A percentile compares a stretch with the other conserved stretches of the same genome.
These are phyloP conservation scores for Origma solitaria DNA, from an alignment of 2,113 vertebrate genomes.

Conservation along the genomic window DNA sequence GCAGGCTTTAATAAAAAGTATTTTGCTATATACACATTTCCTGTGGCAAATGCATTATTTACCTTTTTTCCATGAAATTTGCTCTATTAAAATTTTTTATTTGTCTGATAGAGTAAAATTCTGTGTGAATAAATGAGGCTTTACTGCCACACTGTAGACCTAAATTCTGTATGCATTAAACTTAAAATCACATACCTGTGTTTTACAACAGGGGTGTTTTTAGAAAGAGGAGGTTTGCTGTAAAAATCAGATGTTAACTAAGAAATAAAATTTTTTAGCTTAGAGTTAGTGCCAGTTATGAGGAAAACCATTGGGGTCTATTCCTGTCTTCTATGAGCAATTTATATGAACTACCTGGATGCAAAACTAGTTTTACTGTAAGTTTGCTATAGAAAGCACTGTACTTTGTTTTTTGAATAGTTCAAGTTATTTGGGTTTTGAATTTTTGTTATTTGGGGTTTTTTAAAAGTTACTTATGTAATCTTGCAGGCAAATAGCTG, in stretches of 20 bases:
- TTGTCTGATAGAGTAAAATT: constrained; percentile 21
- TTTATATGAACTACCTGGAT: not conserved
- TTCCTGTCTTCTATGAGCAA: not conserved
- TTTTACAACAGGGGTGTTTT: not conserved
- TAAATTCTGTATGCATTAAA: not conserved
- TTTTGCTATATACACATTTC: constrained; percentile 27
- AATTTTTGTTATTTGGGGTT: not conserved
- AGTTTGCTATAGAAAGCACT: not conserved
- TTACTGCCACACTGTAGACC: not conserved
- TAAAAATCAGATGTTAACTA: not conserved
- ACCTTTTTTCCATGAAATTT: constrained; percentile 15
- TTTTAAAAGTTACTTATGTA: constrained; percentile 39
- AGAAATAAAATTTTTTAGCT: not conserved
- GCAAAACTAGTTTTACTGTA: not conserved
- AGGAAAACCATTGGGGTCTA: not conserved
- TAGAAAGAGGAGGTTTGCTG: not conserved
- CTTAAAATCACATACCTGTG: not conserved
- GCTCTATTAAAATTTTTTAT: constrained; percentile 6
- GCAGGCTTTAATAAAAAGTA: constrained; percentile 38
- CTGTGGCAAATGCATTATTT: constrained; percentile 28
- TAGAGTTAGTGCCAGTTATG: not conserved
- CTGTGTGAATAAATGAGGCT: not conserved
- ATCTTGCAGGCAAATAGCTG: constrained; percentile 38
- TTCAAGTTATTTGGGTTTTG: not conserved
- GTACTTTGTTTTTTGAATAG: not conserved